Conservation (phyloP, 2,113 vertebrate species). For the Cebus imitator region DNA sequence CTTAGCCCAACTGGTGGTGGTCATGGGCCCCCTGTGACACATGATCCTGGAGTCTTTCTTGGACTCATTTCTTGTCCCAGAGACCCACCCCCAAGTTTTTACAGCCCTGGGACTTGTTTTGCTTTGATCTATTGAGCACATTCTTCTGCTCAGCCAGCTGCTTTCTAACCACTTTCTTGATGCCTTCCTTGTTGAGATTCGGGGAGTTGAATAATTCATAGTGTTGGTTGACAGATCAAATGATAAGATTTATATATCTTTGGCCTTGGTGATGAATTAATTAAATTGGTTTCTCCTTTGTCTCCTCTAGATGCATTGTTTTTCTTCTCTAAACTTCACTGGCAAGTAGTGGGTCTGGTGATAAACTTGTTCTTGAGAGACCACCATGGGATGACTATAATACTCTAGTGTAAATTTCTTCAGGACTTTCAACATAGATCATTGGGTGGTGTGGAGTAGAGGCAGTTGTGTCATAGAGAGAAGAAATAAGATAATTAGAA, state of each 20-base stretch:
- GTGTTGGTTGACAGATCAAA: slow-evolving; percentile 80
- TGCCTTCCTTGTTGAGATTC: slow-evolving; percentile 65
- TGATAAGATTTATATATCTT: slow-evolving; percentile 80
- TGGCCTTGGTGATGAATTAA: slow-evolving; percentile 81
- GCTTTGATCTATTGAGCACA: slow-evolving; percentile 47
- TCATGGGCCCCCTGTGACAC: fast-evolving
- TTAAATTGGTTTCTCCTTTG: slow-evolving; percentile 62
- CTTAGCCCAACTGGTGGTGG: neutral
- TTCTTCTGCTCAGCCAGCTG: slow-evolving; percentile 63
- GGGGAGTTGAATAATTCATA: slow-evolving; percentile 80
- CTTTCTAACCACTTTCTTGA: slow-evolving; percentile 73
- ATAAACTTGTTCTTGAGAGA: slow-evolving; percentile 16
- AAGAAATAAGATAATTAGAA: neutral
- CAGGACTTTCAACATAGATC: neutral
- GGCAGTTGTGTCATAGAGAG: neutral
- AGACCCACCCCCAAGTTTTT: neutral
- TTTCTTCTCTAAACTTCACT: slow-evolving; percentile 37
- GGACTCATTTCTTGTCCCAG: neutral
- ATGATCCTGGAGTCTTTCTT: neutral
- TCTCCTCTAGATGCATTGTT: slow-evolving; percentile 12
- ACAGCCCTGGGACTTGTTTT: neutral
- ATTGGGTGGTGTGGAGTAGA: neutral
- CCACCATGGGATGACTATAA: neutral
- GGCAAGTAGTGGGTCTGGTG: neutral
- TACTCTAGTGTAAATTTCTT: neutral